Evolutionary conservation across 2,113 vertebrate genomes (phyloP).

Genomic region (Diphyllodes magnificus): DNA sequence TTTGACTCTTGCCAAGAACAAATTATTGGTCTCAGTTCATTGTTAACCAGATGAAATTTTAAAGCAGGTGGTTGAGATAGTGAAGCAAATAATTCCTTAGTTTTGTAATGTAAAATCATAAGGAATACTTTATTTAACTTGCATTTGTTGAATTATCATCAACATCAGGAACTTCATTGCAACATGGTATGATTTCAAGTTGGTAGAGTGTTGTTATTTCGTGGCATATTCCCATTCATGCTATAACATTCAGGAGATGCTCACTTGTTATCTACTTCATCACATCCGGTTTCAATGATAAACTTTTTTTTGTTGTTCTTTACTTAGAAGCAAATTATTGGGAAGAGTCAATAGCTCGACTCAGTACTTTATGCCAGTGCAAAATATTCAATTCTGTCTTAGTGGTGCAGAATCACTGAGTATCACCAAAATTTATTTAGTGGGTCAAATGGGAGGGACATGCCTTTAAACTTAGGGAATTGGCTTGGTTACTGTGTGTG

Average conservation of each 20-base stretch:
- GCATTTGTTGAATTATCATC: background rate
- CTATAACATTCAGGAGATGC: background rate
- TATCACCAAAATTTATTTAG: background rate
- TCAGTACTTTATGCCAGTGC: background rate
- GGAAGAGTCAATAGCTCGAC: background rate
- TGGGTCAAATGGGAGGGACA: background rate
- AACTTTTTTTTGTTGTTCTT: background rate
- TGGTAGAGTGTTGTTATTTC: background rate
- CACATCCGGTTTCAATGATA: background rate
- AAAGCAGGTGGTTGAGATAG: conserved; percentile 39
- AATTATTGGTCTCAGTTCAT: conserved; percentile 55
- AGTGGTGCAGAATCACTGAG: background rate
- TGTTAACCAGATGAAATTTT: conserved; percentile 49
- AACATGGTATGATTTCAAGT: background rate
- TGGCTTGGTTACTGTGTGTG: background rate
- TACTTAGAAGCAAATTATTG: background rate
- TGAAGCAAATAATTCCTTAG: background rate
- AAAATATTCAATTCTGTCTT: background rate
- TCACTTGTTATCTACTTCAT: background rate
- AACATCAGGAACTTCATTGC: background rate
- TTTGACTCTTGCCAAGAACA: conserved; percentile 59
- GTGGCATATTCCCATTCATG: background rate
- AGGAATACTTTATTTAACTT: background rate
- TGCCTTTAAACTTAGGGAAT: background rate
- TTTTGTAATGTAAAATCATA: background rate